Evolutionary conservation across 2,888 invertebrate species (phyloP), one percentile per base, ranked within the genome.

Genomic region (Heliconius charithonia): DNA sequence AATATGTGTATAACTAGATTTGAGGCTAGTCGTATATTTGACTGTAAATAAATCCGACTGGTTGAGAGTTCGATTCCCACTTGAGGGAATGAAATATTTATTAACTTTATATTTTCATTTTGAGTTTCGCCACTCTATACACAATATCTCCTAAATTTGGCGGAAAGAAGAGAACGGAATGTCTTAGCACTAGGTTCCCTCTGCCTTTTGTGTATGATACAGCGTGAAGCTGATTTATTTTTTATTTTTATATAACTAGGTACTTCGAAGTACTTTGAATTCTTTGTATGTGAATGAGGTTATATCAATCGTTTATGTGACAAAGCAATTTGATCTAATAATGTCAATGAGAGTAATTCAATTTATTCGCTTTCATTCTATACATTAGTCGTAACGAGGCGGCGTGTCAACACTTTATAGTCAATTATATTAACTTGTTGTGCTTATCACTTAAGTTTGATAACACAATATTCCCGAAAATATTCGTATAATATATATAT

Each of bases 391-490:
- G 70, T 66, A 76, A 65, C 70, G 27, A 76, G 72, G 75, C 45
- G 69, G 70, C 66, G 56, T 75, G 76, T 75, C 75, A 69, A 80
- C 77, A 66, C 63, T 81, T 79, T 72, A 62, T 79, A 70, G 76
- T 70, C 65, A 74, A 56, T 70, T 76, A 74, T 62, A 69, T 69
- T 69, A 69, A 69, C 69, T 45, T 37, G 29, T n/a, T 12, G 73
- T 16, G 27, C 32, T 59, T 25, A 74, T 51, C 59, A 29, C 56
- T 59, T 32, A 37, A 56, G 72, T 73, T 16, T n/a, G 27, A n/a
- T 59, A 70, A 19, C 37, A 45, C 65, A 37, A 45, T 25, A 16
- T 37, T 16, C 16, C n/a, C 72, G 27, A 12, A 32, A 25, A 25
- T 69, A 6, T 41, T 67, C 67, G 32, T 66, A 22, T 66, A 37